Evolutionary conservation across 2,113 vertebrate species (phyloP).

Genomic region (Cryptotis parvus): DNA sequence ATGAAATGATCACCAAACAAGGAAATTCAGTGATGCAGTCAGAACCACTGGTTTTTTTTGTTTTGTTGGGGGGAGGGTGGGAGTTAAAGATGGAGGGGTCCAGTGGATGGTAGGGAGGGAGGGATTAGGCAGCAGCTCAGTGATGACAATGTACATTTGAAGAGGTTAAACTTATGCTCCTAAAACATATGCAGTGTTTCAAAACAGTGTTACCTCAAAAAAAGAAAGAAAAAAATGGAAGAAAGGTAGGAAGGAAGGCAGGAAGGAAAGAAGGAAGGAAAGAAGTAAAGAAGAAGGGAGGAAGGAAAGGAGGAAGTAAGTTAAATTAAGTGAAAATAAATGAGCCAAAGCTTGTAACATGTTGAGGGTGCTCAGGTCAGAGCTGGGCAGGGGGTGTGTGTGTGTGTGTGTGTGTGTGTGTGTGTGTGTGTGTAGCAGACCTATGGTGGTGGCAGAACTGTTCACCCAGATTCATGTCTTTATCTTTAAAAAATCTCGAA

Average conservation of each 20-base stretch:
- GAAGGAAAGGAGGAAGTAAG: conserved; percentile 16
- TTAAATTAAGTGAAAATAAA: neutral
- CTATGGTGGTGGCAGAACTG: neutral
- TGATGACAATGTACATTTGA: no score
- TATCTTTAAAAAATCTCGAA: conserved; percentile 40
- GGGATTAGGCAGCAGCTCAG: no score
- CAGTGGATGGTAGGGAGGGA: neutral
- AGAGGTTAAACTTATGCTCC: neutral
- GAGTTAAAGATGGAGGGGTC: neutral
- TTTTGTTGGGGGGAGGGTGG: neutral
- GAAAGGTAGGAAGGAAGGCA: no score
- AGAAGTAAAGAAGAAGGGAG: neutral
- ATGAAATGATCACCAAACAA: conserved; percentile 51
- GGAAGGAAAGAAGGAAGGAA: neutral
- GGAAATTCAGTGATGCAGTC: conserved; percentile 3
- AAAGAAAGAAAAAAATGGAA: no score
- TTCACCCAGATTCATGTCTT: neutral
- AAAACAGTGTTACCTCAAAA: neutral
- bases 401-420: no score
- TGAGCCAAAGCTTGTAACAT: neutral
- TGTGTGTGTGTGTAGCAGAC: neutral
- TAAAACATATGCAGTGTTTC: neutral
- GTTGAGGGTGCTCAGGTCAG: neutral
- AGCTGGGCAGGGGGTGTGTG: neutral
- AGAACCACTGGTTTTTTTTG: neutral